A percentile compares a stretch with the other conserved stretches of the same genome.
Conservation (phyloP, 2,113 vertebrate species). For the Muntiacus muntjak region DNA sequence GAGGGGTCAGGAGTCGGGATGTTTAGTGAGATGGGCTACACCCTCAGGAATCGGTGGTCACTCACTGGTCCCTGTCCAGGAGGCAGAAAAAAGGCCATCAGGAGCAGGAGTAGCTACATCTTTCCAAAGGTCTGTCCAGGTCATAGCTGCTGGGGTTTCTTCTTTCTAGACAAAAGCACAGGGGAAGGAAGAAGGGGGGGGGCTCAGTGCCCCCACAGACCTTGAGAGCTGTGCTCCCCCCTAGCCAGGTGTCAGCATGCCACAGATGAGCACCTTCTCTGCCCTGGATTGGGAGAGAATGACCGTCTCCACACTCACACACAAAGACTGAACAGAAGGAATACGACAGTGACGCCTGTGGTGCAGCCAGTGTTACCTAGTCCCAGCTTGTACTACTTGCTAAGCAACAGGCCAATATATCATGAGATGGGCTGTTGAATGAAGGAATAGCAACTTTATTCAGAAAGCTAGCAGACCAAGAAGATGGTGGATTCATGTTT, state of each 20-base stretch:
- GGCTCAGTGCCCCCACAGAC: background rate
- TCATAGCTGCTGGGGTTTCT: background rate
- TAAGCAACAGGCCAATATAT: background rate
- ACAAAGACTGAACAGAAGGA: background rate
- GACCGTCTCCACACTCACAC: background rate
- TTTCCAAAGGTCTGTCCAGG: background rate
- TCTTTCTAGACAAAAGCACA: background rate
- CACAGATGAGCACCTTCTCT: background rate
- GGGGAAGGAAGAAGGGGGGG: fast-evolving
- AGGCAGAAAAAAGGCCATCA: background rate
- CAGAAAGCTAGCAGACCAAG: background rate
- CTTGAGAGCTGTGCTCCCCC: no score
- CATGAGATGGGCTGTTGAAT: background rate
- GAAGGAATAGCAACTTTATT: background rate
- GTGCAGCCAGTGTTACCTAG: background rate
- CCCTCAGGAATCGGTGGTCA: background rate
- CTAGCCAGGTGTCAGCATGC: background rate
- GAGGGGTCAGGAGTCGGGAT: background rate
- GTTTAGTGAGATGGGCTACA: background rate
- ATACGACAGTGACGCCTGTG: background rate
- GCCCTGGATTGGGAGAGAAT: background rate
- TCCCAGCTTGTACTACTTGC: background rate
- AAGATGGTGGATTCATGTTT: background rate
- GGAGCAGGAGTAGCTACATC: background rate
- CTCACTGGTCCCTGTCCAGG: background rate